Base-by-base conservation (phyloP, 2,797 vertebrate species). In the Graptemys geographica region DNA sequence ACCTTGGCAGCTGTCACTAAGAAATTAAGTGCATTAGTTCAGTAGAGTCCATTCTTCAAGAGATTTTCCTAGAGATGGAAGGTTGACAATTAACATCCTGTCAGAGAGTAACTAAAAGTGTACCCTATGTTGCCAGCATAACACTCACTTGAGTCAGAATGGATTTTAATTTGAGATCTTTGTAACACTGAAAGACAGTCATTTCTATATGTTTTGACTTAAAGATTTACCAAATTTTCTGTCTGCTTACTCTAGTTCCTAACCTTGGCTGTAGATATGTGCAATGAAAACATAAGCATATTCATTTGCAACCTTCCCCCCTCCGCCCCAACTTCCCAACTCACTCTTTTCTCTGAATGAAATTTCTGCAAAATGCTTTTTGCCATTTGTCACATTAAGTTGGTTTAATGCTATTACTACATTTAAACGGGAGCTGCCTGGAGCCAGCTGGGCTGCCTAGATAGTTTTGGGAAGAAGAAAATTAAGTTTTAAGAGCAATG, bases 1-100 rank as follows among this genome's bases (percentile, higher is more conserved):
- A 97, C 96, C 91, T 97, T 97, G 97, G 97, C 97, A 97, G 95
- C 95, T 53, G 78, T 97, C 97, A 96, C 56, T 86, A 96, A 94
- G 90, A 98, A 97, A 96, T 59, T 91, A 94, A 97, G 90, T 95
- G 88, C 84, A 89, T 92, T 84, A 95, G 85, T 96, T 95, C 78
- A 89, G 49, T 53, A 52, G 49, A 74, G 84, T 92, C 91, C 91
- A 72, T 72, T 95, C 88, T 94, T 96, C 81, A 92, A 84, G 84
- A 96, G 37, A 78, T 84, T 90, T 96, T 91, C 95, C 95, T 96
- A 92, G 90, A 97, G 93, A 93, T 89, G 79, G 81, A 83, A 89
- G 76, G 37, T 88, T 87, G 91, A 96, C 94, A 97, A 96, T 95
- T 86, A 92, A 74, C 94, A 92, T 86, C 94, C 91, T 96, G 79